Evolutionary conservation across 35 echinoderm and acorn worm species (phyloP), one percentile per base, ranked within the genome.

Genomic region (Lytechinus pictus): DNA sequence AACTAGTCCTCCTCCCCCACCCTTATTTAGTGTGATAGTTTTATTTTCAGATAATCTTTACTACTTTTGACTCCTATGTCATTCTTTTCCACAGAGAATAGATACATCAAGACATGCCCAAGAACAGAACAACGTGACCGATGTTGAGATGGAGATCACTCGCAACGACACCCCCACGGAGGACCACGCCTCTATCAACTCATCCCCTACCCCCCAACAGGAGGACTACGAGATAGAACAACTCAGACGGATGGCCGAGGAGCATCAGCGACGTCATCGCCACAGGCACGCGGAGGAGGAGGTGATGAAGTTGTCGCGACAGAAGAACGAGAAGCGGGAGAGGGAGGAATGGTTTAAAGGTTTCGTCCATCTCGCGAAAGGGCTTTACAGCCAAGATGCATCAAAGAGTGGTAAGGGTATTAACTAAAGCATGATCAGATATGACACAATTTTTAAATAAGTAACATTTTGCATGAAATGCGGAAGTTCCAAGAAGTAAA

Each of bases 321-420:
- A 97, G 87, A 54, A 19, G 87, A 19, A 92, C 54, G 27, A 90
- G 54, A 96, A 93, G 94, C 14, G 60, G 92, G 96, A 97, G 56
- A 94, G 94, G 61, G 96, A 99, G 56, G 94, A 95, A n/a, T 99
- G 98, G 98, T 99, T 98, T 89, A 92, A 95, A 3, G 72, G 98
- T 27, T 99, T 99, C 71, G 95, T 97, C 96, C 98, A 99, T 71
- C 95, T 99, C 9, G 98, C 98, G 12, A 96, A 96, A 54, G 98
- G 98, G 92, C 95, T 99, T 66, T 99, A 99, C 61, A 99, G 96
- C 57, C 92, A 60, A 89, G 98, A 99, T 91, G 28, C 92, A 55
- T 55, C 92, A 1, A 93, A 93, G 53, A 93, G 54, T 55, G 92
- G 92, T 93, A 28, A 28, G 92, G 5, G n/a, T 72, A 21, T 13